Evolutionary conservation across 2,888 invertebrate genomes (phyloP).

Genomic region (Morinoia aosen): DNA sequence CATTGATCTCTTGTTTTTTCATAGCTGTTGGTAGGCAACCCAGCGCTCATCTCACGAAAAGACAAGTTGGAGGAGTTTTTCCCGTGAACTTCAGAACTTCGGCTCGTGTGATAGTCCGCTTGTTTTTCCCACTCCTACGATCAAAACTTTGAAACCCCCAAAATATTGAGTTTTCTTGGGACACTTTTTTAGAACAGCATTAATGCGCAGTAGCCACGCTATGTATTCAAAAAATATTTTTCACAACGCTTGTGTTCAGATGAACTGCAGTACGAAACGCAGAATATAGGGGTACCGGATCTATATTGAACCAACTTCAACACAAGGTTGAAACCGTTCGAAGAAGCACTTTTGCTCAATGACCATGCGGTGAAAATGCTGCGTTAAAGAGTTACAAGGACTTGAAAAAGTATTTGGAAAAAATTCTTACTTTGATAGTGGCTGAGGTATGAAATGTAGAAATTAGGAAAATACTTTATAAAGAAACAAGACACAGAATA

Average conservation of each 20-base stretch:
- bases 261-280: background rate
- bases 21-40: background rate
- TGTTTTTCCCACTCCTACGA: background rate
- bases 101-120: background rate
- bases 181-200: background rate
- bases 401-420: too few species aligned
- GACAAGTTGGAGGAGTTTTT: background rate
- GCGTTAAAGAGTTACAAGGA: too few species aligned
- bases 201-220: background rate
- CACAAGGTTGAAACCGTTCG: too few species aligned
- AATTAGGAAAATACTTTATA: too few species aligned
- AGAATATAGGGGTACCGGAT: too few species aligned
- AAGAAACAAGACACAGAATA: too few species aligned
- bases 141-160: conserved; percentile 17
- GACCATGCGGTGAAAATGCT: too few species aligned
- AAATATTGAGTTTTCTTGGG: background rate
- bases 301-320: too few species aligned
- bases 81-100: background rate
- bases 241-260: background rate
- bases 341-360: too few species aligned
- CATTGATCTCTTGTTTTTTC: background rate
- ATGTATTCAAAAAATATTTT: background rate
- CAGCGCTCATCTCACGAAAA: background rate
- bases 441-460: too few species aligned
- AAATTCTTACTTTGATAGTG: too few species aligned